Evolutionary conservation across 1,140 invertebrate species (phyloP), one percentile per base, ranked within the genome.

Genomic region (Hycleus cichorii): DNA sequence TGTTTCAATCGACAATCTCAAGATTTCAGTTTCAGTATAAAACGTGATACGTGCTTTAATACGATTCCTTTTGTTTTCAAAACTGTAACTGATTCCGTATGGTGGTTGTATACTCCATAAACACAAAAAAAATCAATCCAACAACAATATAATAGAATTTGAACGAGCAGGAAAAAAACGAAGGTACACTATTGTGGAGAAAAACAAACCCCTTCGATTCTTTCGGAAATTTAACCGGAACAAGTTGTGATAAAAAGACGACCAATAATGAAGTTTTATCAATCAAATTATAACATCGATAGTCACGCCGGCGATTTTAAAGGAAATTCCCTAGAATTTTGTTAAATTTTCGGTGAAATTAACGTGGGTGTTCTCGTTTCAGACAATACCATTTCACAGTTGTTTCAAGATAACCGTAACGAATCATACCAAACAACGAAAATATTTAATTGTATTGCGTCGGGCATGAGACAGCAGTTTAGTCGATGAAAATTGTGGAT

Each of bases 211-310:
- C 59, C 57, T 61, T 57, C 55, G 54, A 52, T 61, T 60, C 56
- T 49, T 40, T 57, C 25, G 42, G 42, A 53, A 60, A 60, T 57
- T 60, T 56, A 60, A 57, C 54, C 57, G 59, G 54, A 61, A 61
- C 59, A 47, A 43, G 57, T 52, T 47, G 44, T 7, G 7, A 47
- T 48, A 63, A 63, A 63, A 63, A 59, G 48, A 32, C 4, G 4
- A 45, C 39, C 44, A 46, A 51, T 62, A 55, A 64, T 64, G 54
- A 64, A 64, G 63, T 64, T 64, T 64, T 64, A 64, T 60, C 63
- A 62, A 64, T 64, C 63, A 64, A 62, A 64, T 64, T 64, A 64
- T 62, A 62, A 62, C 51, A 39, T 56, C 43, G 24, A 32, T 7
- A 58, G 63, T 64, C 63, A 64, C 58, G 63, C 63, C 49, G 57